Percentiles rank a stretch among this genome's conserved stretches.
phyloP scores from a whole-genome alignment of 1,140 invertebrate species.

The Palaemon carinicauda region DNA sequence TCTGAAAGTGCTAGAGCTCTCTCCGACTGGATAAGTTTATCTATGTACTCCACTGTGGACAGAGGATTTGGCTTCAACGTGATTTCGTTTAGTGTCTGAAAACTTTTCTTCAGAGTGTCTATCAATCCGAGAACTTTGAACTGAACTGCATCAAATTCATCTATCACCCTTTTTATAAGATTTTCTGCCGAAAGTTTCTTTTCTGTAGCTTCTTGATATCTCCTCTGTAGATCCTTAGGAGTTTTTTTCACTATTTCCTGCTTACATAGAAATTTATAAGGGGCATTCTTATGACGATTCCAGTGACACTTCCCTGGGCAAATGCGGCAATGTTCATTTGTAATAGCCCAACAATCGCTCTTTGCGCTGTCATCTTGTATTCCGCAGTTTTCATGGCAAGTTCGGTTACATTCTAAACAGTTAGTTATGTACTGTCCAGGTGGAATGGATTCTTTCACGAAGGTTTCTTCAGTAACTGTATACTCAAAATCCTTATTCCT shows the following conservation, averaged over 20 bases:
- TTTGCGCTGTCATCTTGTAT: no score
- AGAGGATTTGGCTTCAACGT: neutral
- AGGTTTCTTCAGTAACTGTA: neutral
- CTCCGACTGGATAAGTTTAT: neutral
- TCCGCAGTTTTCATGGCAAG: no score
- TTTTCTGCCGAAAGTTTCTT: neutral
- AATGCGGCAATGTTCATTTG: neutral
- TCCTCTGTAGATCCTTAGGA: neutral
- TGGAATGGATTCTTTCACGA: neutral
- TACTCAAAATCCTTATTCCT: neutral
- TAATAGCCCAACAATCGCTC: no score
- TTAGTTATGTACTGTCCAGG: no score
- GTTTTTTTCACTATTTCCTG: neutral
- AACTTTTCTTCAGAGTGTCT: neutral
- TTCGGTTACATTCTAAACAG: no score
- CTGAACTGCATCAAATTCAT: no score
- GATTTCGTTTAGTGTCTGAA: neutral
- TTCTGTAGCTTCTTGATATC: neutral
- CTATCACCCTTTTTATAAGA: no score
- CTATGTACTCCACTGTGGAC: neutral
- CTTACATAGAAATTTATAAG: neutral
- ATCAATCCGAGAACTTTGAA: neutral
- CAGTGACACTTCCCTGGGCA: neutral
- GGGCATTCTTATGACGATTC: neutral
- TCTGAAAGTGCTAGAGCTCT: neutral